Percentiles rank a stretch among this genome's conserved stretches.
Evolutionary conservation across 2,113 vertebrate species (phyloP).

Genomic region (Prinia subflava): DNA sequence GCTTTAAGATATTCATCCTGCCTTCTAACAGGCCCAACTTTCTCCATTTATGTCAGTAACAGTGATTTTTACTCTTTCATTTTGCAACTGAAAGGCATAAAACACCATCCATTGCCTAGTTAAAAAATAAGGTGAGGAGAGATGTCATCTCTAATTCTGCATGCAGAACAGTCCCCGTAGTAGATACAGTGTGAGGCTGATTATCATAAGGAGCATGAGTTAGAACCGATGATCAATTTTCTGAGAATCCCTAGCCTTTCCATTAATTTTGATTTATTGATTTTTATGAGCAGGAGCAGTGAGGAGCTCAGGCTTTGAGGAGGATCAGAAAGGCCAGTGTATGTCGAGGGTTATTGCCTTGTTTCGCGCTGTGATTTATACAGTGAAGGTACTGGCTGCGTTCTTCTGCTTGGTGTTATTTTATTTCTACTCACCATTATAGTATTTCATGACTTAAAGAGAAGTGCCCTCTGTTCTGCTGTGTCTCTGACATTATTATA

Average conservation of each 20-base stretch:
- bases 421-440: conserved; percentile 31
- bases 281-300: conserved; percentile 11
- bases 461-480: not conserved
- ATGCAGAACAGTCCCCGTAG: not conserved
- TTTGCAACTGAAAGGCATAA: not conserved
- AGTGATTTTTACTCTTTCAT: not conserved
- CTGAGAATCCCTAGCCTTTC: not conserved
- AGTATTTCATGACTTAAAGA: conserved; percentile 45
- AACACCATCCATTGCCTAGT: not conserved
- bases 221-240: not conserved
- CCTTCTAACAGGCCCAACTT: not conserved
- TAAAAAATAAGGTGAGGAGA: not conserved
- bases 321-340: conserved; percentile 29
- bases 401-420: conserved; percentile 5
- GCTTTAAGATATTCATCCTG: not conserved
- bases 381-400: not conserved
- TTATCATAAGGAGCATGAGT: not conserved
- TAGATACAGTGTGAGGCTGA: not conserved
- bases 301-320: conserved; percentile 1
- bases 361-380: conserved; percentile 26
- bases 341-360: conserved; percentile 4
- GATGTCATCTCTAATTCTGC: not conserved
- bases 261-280: conserved; percentile 42
- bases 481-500: not conserved
- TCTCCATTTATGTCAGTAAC: not conserved